These are phyloP conservation scores for Epirrhoe alternata DNA, from an alignment of 2,888 invertebrate species.

Conservation along the genomic window DNA sequence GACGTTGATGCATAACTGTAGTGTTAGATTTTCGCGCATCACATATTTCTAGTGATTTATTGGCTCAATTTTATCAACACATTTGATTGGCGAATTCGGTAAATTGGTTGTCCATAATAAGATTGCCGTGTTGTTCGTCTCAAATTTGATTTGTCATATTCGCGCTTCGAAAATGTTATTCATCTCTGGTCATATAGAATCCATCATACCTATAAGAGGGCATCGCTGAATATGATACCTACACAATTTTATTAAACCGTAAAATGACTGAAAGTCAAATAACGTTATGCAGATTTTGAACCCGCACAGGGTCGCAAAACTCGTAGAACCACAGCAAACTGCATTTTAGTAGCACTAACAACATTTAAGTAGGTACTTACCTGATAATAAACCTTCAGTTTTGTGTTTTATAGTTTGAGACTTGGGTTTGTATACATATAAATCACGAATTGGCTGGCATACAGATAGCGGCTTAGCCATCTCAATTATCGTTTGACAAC, in stretches of 20 bases:
- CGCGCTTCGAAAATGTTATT: conserved; percentile 10
- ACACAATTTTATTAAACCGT: background rate
- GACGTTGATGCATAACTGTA: no score
- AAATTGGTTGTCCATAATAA: conserved; percentile 3
- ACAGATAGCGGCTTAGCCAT: conserved; percentile 19
- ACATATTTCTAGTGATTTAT: background rate
- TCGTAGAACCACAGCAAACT: conserved; percentile 9
- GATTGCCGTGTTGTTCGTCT: conserved; percentile 4
- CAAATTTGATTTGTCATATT: conserved; percentile 15
- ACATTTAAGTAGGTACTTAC: background rate
- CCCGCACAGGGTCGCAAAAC: background rate
- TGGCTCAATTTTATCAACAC: conserved; percentile 12
- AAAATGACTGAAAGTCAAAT: background rate
- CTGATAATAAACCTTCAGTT: no score
- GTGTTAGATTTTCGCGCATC: background rate
- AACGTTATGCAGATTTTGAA: conserved; percentile 10
- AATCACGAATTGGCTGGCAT: conserved; percentile 30
- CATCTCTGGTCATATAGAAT: background rate
- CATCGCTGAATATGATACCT: background rate
- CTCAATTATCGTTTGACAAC: conserved; percentile 13
- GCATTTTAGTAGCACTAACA: background rate
- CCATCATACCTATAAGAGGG: background rate
- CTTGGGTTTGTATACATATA: no score
- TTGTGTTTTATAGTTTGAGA: no score
- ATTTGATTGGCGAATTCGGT: conserved; percentile 10